Evolutionary conservation across 92 coral and sea anemone genomes (phyloP), one percentile per base, ranked within the genome.

Genomic region (Epizoanthus illoricatus): DNA sequence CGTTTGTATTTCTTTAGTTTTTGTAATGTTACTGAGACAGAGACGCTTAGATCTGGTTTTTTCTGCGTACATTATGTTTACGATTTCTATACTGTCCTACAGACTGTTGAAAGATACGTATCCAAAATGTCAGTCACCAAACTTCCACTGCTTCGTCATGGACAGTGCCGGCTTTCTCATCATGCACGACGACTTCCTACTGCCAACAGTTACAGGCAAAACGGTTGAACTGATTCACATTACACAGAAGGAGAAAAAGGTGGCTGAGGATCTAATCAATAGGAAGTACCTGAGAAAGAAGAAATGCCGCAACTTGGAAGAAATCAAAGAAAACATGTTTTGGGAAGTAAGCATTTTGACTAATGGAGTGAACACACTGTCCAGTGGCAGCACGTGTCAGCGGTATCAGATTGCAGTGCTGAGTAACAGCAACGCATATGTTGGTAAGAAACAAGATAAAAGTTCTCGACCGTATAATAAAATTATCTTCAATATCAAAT

Each of bases 31-130:
- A 28, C 36, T 28, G 36, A 28, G 36, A 1, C 1, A 28, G 0
- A 28, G 33, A 28, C 33, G 33, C 0, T 28, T 28, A 28, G 33
- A 28, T 28, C 33, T n/a, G 33, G 33, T 1, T 28, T 28, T 28
- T 28, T 28, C 33, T 28, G 33, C 33, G 1, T 28, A 28, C 33
- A 1, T 28, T 28, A 28, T 0, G 33, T 28, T 28, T 28, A 28
- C 33, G 33, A 55, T 33, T 60, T 2, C 42, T 20, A 18, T 39
- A 3, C 33, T 56, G 12, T 66, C 75, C 76, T 39, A 61, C n/a
- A 89, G 92, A 21, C 64, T 89, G 28, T 80, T 89, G 49, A 65
- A 84, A 5, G 92, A 89, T 18, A 83, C 87, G 8, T 89, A 87
- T 39, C 85, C 87, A 6, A 67, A 68, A 12, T 89, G 92, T n/a